A percentile compares a stretch with the other conserved stretches of the same genome.
Conservation (phyloP, 2,888 invertebrate species). For the Creontiades dilutus region DNA sequence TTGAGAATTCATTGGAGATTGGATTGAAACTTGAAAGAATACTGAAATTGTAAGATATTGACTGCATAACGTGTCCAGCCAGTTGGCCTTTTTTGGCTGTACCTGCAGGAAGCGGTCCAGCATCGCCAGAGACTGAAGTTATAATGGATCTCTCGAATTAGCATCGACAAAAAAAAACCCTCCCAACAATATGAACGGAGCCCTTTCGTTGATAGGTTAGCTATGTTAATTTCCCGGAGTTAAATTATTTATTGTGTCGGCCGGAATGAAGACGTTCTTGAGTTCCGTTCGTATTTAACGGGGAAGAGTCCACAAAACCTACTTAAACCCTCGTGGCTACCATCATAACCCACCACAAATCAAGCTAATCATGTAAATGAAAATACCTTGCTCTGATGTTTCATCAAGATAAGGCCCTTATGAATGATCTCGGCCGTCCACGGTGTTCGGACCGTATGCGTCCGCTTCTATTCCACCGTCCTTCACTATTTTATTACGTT, state of each 20-base stretch:
- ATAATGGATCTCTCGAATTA: not conserved
- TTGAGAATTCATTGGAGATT: no score
- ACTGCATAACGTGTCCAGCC: no score
- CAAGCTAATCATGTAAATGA: conserved; percentile 56
- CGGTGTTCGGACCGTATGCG: not conserved
- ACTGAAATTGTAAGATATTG: no score
- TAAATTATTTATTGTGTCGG: conserved; percentile 23
- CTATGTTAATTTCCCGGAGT: conserved; percentile 9
- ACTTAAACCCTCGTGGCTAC: conserved; percentile 17
- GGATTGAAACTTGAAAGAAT: no score
- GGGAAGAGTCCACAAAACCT: not conserved
- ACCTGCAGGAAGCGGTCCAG: no score
- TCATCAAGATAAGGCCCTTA: conserved; percentile 35
- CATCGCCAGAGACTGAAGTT: no score
- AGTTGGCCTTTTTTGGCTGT: no score
- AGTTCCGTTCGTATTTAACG: conserved; percentile 16
- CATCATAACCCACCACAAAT: conserved; percentile 32
- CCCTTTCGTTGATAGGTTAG: not conserved
- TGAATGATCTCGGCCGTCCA: not conserved
- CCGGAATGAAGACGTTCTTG: conserved; percentile 3
- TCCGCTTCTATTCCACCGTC: not conserved
- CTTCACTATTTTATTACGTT: conserved; percentile 20
- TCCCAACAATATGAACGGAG: not conserved
- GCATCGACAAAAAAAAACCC: conserved; percentile 4
- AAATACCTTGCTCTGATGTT: conserved; percentile 32